Evolutionary conservation across 2,888 invertebrate genomes (phyloP), one percentile per base, ranked within the genome.

Genomic region (Caenorhabditis sp.): DNA sequence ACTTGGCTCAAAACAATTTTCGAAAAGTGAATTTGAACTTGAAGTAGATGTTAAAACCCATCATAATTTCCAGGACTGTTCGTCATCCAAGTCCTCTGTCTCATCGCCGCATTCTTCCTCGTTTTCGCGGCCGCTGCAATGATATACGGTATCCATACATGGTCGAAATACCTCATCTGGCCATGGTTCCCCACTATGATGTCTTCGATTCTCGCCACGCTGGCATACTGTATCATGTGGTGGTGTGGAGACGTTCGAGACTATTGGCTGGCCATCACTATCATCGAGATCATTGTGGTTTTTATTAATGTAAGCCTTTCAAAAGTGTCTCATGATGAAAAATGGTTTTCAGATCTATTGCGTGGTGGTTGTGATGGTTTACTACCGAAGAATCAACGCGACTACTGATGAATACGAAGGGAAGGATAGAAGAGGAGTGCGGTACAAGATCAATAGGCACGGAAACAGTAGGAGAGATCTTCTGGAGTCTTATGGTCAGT

Each of bases 191-290:
- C 89, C n/a, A 87, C 87, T 58, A 90, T 90, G 86, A 79, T 90
- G 35, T 84, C 87, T 12, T 86, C 89, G 19, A 92, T 92, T 38
- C 88, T 92, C 31, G 86, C 89, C 56, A 86, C 89, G 2, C 66
- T 92, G 19, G 91, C 91, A 51, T 92, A 92, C 83, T 92, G 92
- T 70, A 89, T 91, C 1, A 89, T 88, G 84, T 92, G 92, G 92
- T 92, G 91, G 91, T 85, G 88, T 14, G 91, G 91, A 12, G 91
- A 91, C 68, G 91, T 92, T n/a, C 74, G 91, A 19, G 90, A 90
- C 69, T 92, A 92, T 82, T 92, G 92, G 92, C 84, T 92, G 28
- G 90, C 90, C 3, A 86, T 92, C 31, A 92, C 92, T 14, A 91
- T 92, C 38, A 80, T 92, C 44, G 90, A 92, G 69, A 88, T 90